Evolutionary conservation across 2,888 invertebrate species (phyloP).

Genomic region (Tetranychus piercei): DNA sequence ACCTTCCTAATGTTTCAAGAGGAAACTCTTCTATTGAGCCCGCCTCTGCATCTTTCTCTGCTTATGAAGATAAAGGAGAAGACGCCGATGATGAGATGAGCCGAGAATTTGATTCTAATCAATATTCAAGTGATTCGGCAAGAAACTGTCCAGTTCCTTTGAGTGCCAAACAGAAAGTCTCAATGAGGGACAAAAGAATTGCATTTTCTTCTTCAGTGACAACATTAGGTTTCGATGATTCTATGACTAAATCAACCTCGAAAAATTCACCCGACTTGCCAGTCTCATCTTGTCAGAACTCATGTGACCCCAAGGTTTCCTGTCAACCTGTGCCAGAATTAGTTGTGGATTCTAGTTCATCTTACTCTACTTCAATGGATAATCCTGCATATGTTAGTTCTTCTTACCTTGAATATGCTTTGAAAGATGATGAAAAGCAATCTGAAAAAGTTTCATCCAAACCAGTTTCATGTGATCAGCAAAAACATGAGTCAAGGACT

Average conservation of each 20-base stretch:
- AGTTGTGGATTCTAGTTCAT: background rate
- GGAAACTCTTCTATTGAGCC: background rate
- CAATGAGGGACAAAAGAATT: background rate
- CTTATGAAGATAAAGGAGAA: slow-evolving; percentile 15
- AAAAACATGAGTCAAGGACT: slow-evolving; percentile 9
- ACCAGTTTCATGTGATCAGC: background rate
- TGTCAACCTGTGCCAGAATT: slow-evolving; percentile 11
- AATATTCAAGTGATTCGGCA: slow-evolving; percentile 11
- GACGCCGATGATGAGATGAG: slow-evolving; percentile 57
- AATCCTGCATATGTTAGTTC: slow-evolving; percentile 9
- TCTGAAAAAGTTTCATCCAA: background rate
- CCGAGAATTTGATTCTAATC: slow-evolving; percentile 46
- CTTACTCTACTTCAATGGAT: slow-evolving; percentile 7
- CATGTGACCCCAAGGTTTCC: background rate
- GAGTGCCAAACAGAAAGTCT: slow-evolving; percentile 8
- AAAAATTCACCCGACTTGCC: background rate
- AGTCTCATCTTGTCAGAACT: background rate
- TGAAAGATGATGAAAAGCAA: background rate
- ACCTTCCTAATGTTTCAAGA: background rate
- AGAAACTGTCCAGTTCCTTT: background rate
- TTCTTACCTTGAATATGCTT: background rate
- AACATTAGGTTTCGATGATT: too few species aligned
- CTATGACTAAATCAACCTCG: too few species aligned
- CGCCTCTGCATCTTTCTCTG: slow-evolving; percentile 6
- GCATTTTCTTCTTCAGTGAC: background rate